Percentiles rank a stretch among this genome's conserved stretches.
Evolutionary conservation across 2,888 invertebrate species (phyloP).

Genomic region (Yponomeuta malinellus): DNA sequence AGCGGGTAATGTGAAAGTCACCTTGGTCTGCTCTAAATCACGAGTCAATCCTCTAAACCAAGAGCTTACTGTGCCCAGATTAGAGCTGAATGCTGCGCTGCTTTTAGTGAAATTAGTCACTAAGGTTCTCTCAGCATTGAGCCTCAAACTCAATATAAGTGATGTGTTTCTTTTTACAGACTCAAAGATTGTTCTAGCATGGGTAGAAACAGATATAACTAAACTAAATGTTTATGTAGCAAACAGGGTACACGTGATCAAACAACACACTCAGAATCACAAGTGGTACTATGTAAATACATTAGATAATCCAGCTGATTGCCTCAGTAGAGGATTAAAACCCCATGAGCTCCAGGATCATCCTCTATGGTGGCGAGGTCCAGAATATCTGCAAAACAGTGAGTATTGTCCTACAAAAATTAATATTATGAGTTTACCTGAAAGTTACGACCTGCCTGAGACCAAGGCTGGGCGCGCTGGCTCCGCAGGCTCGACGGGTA

Average conservation of each 20-base stretch:
- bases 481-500: neutral
- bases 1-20: neutral
- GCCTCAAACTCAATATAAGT: too few relatives aligned
- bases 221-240: conserved; percentile 23
- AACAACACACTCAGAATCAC: conserved; percentile 14
- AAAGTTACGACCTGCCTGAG: neutral
- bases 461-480: neutral
- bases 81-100: neutral
- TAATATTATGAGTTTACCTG: too few relatives aligned
- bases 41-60: conserved; percentile 9
- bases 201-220: conserved; percentile 20
- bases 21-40: conserved; percentile 5
- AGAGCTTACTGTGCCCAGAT: conserved; percentile 16
- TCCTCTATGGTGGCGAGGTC: conserved; percentile 20
- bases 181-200: conserved; percentile 25
- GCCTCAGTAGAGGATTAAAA: conserved; percentile 21
- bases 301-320: conserved; percentile 16
- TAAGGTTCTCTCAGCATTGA: too few relatives aligned
- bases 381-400: neutral
- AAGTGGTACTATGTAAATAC: conserved; percentile 21
- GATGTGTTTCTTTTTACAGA: conserved; percentile 21
- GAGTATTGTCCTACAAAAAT: neutral
- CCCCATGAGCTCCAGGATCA: conserved; percentile 17
- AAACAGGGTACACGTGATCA: conserved; percentile 22
- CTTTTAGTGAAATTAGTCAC: neutral